Base-by-base conservation (phyloP, 2,888 invertebrate genomes). In the Pachydiplax longipennis region DNA sequence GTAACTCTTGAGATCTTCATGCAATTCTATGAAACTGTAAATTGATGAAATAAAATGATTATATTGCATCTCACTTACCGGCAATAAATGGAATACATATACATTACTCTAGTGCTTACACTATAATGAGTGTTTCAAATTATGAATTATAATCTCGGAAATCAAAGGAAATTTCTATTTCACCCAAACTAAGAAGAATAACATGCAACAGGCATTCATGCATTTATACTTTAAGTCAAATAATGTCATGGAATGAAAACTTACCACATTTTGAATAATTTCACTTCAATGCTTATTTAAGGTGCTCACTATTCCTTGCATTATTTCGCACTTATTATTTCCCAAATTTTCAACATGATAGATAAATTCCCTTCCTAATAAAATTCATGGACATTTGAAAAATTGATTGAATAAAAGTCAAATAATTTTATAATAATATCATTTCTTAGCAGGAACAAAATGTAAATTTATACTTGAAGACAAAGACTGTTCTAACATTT, bases 181-280 rank as follows among this genome's bases (percentile, higher is more conserved):
- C 73, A 73, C 31, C 31, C 73, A 73, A 73, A 73, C 31, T 73
- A 73, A 31, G 73, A 73, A 73, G 13, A 73, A n/a, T 31, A 31
- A 73, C 73, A 73, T 73, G 73, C 73, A 73, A 13, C 73, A 73
- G 31, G 25, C 73, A 73, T 3, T 31, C 73, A 73, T 73, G 73
- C 73, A 73, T 31, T 31, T 13, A 31, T 31, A 73, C 15, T 73
- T 73, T 73, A 73, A 73, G 73, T 25, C 31, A 73, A 31, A 73
- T 73, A 73, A 73, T 73, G 25, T 73, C 73, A 73, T 73, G 87
- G 65, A 83, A 61, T 53, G 31, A 87, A 58, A 65, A 87, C 87
- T 87, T 87, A 87, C 87, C 87, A 87, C 87, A 87, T 65, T 87
- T 37, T 37, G 87, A 87, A 87, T 61, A 61, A 87, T 87, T 87